A percentile compares a stretch with the other conserved stretches of the same genome.
These are phyloP conservation scores for Crotalus viridis DNA, from an alignment of 2,113 vertebrate genomes.

Conservation along the genomic window DNA sequence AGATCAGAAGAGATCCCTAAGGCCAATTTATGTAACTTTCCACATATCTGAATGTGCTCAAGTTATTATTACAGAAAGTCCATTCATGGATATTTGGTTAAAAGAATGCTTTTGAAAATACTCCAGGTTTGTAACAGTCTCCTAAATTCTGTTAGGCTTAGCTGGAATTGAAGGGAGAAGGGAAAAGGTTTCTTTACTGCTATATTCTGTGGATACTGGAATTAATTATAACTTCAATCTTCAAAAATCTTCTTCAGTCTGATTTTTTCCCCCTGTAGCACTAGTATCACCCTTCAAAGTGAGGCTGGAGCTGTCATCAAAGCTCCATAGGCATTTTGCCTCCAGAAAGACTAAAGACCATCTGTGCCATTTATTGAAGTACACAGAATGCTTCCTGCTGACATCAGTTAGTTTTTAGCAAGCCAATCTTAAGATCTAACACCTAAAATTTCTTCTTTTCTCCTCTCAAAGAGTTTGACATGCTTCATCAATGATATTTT, in stretches of 20 bases:
- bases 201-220: conserved; percentile 5
- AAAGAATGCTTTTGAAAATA: conserved; percentile 5
- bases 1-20: conserved; percentile 11
- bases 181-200: background rate
- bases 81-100: background rate
- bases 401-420: conserved; percentile 7
- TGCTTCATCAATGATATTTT: background rate
- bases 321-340: conserved; percentile 19
- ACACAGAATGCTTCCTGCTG: background rate
- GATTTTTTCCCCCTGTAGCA: background rate
- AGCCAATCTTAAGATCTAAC: conserved; percentile 13
- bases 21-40: conserved; percentile 13
- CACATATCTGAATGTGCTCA: background rate
- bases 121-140: background rate
- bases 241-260: background rate
- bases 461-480: conserved; percentile 5
- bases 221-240: conserved; percentile 13
- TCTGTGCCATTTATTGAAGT: background rate
- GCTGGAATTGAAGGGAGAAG: background rate
- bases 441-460: background rate
- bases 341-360: conserved; percentile 1
- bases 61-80: conserved; percentile 11
- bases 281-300: conserved; percentile 9
- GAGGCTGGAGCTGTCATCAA: conserved; percentile 1
- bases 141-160: background rate